Evolutionary conservation across 2,797 vertebrate species (phyloP).

Genomic region (Gymnothorax reevesii): DNA sequence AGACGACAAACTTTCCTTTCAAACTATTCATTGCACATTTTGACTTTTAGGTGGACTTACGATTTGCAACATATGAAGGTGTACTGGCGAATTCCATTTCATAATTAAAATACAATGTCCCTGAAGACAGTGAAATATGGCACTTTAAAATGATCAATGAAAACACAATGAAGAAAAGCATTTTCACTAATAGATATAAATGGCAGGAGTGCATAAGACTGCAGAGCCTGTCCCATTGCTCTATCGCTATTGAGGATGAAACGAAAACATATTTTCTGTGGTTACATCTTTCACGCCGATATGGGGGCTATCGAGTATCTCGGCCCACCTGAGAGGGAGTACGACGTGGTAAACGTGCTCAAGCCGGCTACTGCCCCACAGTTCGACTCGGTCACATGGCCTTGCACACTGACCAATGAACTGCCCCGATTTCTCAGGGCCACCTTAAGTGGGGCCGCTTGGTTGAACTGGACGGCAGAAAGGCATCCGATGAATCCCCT

Average conservation of each 20-base stretch:
- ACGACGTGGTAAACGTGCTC: conserved; percentile 74
- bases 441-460: conserved; percentile 86
- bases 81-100: background rate
- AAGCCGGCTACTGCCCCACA: conserved; percentile 77
- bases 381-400: conserved; percentile 80
- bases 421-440: conserved; percentile 82
- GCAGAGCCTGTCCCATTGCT: background rate
- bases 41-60: background rate
- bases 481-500: conserved; percentile 91
- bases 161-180: background rate
- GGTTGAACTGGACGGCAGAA: conserved; percentile 92
- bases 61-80: background rate
- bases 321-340: conserved; percentile 83
- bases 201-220: background rate
- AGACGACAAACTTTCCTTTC: background rate
- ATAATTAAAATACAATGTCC: conserved; percentile 4
- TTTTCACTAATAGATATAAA: background rate
- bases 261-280: background rate
- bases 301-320: background rate
- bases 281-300: background rate
- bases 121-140: background rate
- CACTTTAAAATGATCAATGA: background rate
- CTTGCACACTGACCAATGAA: conserved; percentile 79
- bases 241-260: background rate
- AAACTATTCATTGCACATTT: background rate